These are phyloP conservation scores for Linhomoeus sp. DNA, from an alignment of 2,888 invertebrate genomes.

Conservation along the genomic window DNA sequence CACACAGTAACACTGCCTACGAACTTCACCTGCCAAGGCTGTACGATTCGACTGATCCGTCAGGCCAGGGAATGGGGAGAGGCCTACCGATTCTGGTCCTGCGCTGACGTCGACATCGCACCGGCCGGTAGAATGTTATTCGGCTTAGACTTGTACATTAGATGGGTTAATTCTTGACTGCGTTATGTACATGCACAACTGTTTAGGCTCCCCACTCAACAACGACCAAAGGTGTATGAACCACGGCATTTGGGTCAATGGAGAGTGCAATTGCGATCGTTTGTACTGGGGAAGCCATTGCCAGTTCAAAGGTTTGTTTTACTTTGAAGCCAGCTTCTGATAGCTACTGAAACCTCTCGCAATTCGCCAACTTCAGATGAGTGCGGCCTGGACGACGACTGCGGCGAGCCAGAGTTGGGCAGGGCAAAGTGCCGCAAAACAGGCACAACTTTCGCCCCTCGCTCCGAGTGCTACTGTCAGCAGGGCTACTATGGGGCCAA, in stretches of 20 bases:
- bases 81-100: conserved; percentile 76
- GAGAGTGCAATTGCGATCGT: conserved; percentile 27
- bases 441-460: conserved; percentile 56
- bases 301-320: conserved; percentile 41
- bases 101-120: conserved; percentile 54
- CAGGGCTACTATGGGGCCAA: conserved; percentile 64
- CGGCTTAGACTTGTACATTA: too few relatives aligned
- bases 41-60: conserved; percentile 64
- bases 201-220: neutral
- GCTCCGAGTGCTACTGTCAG: conserved; percentile 66
- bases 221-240: conserved; percentile 60
- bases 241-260: conserved; percentile 40
- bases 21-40: conserved; percentile 47
- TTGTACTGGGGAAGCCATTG: conserved; percentile 59
- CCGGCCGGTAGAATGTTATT: too few relatives aligned
- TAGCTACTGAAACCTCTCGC: neutral
- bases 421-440: conserved; percentile 39
- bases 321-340: neutral
- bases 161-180: conserved; percentile 32
- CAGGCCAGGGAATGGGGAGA: conserved; percentile 76
- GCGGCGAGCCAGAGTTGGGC: conserved; percentile 63
- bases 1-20: neutral
- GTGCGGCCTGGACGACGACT: conserved; percentile 59
- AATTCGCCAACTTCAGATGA: conserved; percentile 40
- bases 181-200: too few relatives aligned